Conservation (phyloP, 2,888 invertebrate genomes). For the Mimachlamys varia region DNA sequence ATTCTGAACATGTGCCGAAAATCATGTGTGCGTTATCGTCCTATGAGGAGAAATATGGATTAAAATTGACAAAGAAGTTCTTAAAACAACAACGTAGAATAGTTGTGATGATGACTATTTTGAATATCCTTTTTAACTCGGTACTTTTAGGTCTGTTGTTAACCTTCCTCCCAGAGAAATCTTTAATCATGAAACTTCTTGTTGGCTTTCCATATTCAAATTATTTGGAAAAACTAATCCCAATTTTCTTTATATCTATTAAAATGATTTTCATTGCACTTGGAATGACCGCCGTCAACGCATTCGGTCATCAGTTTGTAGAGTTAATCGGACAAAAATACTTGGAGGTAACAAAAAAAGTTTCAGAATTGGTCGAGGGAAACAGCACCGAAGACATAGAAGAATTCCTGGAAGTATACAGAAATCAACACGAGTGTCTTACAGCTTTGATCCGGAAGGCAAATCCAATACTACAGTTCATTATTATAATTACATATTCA, state of each 20-base stretch:
- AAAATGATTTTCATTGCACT: not conserved
- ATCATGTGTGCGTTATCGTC: not conserved
- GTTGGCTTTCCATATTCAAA: not conserved
- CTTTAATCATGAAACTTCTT: not conserved
- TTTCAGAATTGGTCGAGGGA: not conserved
- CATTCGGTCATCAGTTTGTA: not conserved
- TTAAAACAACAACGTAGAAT: not conserved
- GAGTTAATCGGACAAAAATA: not conserved
- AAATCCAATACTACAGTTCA: not conserved
- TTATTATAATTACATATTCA: not conserved
- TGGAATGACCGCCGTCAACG: not conserved
- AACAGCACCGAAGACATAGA: not conserved
- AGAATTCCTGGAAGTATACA: not conserved
- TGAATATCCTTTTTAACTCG: not conserved
- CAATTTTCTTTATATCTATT: not conserved
- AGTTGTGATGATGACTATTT: not conserved
- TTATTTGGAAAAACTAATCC: not conserved
- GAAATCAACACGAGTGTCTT: not conserved
- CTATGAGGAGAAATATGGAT: not conserved
- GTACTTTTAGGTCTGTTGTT: not conserved
- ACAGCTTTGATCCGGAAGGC: not conserved
- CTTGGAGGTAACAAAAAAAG: not conserved
- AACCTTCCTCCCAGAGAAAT: not conserved
- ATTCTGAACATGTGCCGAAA: not conserved
- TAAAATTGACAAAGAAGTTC: not conserved